Evolutionary conservation across 2,888 invertebrate genomes (phyloP).

Genomic region (Nephrotoma appendiculata): DNA sequence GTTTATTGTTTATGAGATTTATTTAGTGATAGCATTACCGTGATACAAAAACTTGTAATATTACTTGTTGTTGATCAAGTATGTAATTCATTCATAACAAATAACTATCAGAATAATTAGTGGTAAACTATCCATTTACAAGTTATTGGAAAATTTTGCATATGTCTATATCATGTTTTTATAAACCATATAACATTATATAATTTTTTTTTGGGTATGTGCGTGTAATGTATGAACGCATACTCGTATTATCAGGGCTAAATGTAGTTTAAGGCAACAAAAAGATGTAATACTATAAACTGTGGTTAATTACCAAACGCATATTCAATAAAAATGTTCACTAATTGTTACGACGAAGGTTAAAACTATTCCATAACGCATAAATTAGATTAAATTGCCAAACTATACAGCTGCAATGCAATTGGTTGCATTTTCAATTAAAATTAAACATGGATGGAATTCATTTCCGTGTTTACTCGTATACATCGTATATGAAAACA

Average conservation of each 20-base stretch:
- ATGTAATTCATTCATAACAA: neutral
- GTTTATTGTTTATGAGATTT: neutral
- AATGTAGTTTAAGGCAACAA: neutral
- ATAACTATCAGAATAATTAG: neutral
- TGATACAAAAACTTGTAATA: neutral
- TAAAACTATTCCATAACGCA: neutral
- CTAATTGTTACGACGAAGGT: neutral
- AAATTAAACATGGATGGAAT: neutral
- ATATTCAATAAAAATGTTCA: neutral
- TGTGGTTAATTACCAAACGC: neutral
- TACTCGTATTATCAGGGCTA: neutral
- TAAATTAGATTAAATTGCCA: neutral
- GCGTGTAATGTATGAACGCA: neutral
- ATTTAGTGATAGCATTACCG: neutral
- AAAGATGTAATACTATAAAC: neutral
- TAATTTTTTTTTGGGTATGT: neutral
- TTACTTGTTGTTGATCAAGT: neutral
- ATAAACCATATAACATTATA: neutral
- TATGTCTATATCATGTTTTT: neutral
- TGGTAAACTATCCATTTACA: neutral
- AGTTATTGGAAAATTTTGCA: neutral
- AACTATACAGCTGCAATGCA: neutral
- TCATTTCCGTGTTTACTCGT: neutral
- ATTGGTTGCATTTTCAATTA: neutral
- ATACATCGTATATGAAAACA: neutral